Evolutionary conservation across 2,797 vertebrate species (phyloP), one percentile per base, ranked within the genome.

Genomic region (Megalops cyprinoides): DNA sequence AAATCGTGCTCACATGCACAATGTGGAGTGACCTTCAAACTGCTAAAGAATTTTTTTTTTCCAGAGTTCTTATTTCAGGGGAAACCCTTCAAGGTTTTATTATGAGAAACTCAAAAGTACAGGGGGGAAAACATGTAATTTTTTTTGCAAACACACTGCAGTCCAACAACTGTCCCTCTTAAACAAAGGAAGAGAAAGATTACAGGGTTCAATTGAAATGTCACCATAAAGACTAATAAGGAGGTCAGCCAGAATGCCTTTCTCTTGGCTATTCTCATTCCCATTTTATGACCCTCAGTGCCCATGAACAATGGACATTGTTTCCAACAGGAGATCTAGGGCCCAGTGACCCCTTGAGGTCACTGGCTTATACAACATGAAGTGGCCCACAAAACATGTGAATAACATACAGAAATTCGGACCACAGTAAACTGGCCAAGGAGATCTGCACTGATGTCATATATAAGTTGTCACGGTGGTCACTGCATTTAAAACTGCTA

Each of bases 161-260:
- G 0, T 0, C 14, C 14, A 48, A 56, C 39, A n/a, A 85, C 58
- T 51, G 69, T 77, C 23, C 20, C 51, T 25, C 14, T 14, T 51
- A 28, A 42, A 88, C 76, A 84, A 86, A 81, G 77, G 10, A 56
- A 74, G 80, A 79, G 82, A 83, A 83, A 85, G 82, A 82, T 76
- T n/a, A n/a, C 28, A 0, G 67, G 79, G 82, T 76, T 82, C 79
- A 53, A n/a, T 55, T 76, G 81, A 85, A 86, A 88, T 85, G 83
- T 84, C 81, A 44, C 83, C 77, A 79, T 82, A 77, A 85, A 84
- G 84, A 77, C 83, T 46, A 56, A 82, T 88, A 86, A 79, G 82
- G 82, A 88, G 87, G 88, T 86, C 90, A 77, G 79, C 67, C 84
- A 73, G 84, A 80, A 81, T 85, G 83, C 83, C 86, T 83, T 86